Evolutionary conservation across 2,113 vertebrate species (phyloP).

Genomic region (Gnathochromis pfefferi): DNA sequence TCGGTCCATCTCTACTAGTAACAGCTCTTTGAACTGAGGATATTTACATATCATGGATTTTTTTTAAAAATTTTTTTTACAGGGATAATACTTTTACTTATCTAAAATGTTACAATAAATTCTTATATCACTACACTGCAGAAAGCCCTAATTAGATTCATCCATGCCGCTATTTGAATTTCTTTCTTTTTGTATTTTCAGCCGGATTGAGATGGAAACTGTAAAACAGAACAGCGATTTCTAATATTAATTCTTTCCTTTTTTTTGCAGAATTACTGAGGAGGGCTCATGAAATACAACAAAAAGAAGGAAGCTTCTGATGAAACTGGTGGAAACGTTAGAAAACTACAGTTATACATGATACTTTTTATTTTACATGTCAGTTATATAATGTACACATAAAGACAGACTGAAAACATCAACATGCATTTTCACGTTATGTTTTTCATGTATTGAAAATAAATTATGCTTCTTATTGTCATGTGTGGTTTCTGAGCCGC

Average conservation of each 20-base stretch:
- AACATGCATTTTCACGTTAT: constrained; percentile 34
- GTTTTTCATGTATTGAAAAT: constrained; percentile 45
- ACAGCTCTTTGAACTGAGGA: too few relatives aligned
- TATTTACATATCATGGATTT: too few relatives aligned
- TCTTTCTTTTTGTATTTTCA: neutral
- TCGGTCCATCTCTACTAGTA: too few relatives aligned
- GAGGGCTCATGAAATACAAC: neutral
- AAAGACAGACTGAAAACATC: neutral
- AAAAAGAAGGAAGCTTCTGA: neutral
- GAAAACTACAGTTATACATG: neutral
- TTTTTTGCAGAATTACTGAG: constrained; percentile 62
- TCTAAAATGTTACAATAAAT: neutral
- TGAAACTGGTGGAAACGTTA: constrained; percentile 7
- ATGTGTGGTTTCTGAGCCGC: neutral
- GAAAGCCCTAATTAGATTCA: neutral
- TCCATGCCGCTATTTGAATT: neutral
- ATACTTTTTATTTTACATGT: constrained; percentile 39
- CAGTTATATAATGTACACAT: constrained; percentile 15
- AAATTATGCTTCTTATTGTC: constrained; percentile 21
- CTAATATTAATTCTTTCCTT: neutral
- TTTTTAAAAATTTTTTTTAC: too few relatives aligned
- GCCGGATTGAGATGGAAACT: neutral
- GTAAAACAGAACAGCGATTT: neutral
- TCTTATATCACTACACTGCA: neutral
- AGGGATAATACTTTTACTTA: neutral